Evolutionary conservation across 1,140 invertebrate species (phyloP), one percentile per base, ranked within the genome.

Genomic region (Papilio helenus): DNA sequence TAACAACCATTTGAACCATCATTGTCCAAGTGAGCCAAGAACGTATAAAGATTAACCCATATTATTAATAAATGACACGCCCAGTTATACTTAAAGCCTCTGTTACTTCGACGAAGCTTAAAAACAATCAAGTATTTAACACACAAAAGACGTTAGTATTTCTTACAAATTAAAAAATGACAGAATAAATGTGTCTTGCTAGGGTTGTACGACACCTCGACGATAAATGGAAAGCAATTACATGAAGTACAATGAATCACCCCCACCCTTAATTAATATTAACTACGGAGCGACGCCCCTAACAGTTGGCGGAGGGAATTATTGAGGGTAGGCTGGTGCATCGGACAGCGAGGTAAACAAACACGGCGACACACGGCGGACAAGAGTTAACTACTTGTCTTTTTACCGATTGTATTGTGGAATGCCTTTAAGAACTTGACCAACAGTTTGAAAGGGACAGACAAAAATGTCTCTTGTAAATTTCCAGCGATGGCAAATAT

Each of bases 221-320:
- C 83, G 86, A 88, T 89, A 90, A 86, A 86, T 84, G 84, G 86
- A 85, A 90, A 90, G 81, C 90, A 86, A 92, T 92, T 90, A 92
- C 86, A 85, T 79, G 83, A 83, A 86, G 82, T 82, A 90, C 90
- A 90, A 89, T 86, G 82, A 79, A 83, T 80, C 84, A 84, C 86
- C 85, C 86, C 85, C 88, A 83, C 71, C 84, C 83, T 92, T 93
- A 92, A 93, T 93, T 93, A 93, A 93, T 92, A 93, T 92, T 93
- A 92, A 93, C 91, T 88, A 90, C 81, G 84, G 83, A 87, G 88
- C 86, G 84, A 89, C 90, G 87, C 89, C 90, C 89, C 87, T 85
- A 83, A 88, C 89, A 91, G 89, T 87, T 88, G 88, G 86, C 77
- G 79, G 82, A 77, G 79, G 77, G 76, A 83, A 88, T 84, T 84